Conservation (phyloP, 1,140 invertebrate species). For the Chrysopa pallens region DNA sequence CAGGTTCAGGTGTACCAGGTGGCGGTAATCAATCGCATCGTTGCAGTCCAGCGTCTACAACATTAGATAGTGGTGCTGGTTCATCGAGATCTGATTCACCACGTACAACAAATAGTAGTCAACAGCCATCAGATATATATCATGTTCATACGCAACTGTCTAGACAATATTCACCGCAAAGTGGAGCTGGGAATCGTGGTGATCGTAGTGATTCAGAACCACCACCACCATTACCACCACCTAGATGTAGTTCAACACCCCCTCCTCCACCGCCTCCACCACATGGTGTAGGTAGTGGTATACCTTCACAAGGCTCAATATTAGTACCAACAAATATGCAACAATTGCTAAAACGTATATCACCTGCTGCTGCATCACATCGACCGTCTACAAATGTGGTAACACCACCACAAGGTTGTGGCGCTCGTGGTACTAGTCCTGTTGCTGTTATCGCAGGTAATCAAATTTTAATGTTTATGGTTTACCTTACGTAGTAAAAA, state of each 20-base stretch:
- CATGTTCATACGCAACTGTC: constrained; percentile 30
- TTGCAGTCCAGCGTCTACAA: constrained; percentile 47
- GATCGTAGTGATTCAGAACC: constrained; percentile 33
- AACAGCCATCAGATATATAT: constrained; percentile 27
- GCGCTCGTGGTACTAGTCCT: constrained; percentile 53
- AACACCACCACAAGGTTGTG: constrained; percentile 25
- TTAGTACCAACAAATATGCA: constrained; percentile 49
- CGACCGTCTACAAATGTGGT: constrained; percentile 37
- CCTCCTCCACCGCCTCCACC: constrained; percentile 57
- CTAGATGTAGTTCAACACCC: constrained; percentile 37
- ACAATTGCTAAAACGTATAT: constrained; percentile 71
- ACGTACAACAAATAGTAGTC: constrained; percentile 15
- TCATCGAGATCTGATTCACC: constrained; percentile 81
- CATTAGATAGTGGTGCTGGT: constrained; percentile 63
- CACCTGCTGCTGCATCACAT: constrained; percentile 41
- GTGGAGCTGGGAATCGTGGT: constrained; percentile 5
- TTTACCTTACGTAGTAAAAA: too few relatives aligned
- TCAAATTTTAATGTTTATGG: too few relatives aligned
- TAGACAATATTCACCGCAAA: constrained; percentile 43
- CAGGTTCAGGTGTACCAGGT: too few relatives aligned
- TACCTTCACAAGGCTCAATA: constrained; percentile 36
- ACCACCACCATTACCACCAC: constrained; percentile 50
- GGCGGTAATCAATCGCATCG: constrained; percentile 25
- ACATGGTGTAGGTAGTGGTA: constrained; percentile 24
- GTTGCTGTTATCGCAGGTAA: constrained; percentile 27